These are phyloP conservation scores for Crossocerus cetratus DNA, from an alignment of 2,888 invertebrate species.

Conservation along the genomic window DNA sequence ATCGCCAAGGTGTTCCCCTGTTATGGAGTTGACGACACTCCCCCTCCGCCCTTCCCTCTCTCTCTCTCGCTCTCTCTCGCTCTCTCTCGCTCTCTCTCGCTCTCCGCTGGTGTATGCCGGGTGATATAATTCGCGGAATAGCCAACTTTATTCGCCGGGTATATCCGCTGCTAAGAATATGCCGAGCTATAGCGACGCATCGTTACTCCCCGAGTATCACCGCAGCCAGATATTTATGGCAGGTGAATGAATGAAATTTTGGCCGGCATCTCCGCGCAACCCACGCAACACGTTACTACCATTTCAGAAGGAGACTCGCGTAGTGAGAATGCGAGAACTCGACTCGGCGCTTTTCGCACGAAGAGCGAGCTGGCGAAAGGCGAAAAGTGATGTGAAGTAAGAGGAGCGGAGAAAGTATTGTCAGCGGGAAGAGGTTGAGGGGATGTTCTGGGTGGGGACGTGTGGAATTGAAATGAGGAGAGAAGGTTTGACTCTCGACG, in stretches of 20 bases:
- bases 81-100: no score
- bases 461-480: conserved; percentile 40
- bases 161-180: not conserved
- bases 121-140: not conserved
- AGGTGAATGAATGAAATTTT: conserved; percentile 52
- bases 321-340: not conserved
- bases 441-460: conserved; percentile 23
- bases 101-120: not conserved
- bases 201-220: conserved; percentile 20
- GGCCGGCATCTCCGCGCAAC: conserved; percentile 28
- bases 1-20: no score
- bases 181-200: not conserved
- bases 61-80: no score
- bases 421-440: not conserved
- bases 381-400: not conserved
- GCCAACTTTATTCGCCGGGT: not conserved
- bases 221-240: conserved; percentile 25
- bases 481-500: conserved; percentile 5
- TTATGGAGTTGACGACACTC: no score
- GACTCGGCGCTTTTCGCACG: no score
- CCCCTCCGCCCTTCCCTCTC: no score
- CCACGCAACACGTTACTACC: conserved; percentile 36
- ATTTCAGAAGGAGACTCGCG: conserved; percentile 30
- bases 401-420: conserved; percentile 4
- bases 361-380: not conserved